Percentiles rank a stretch among this genome's conserved stretches.
These are phyloP conservation scores for Trididemnum miniatum DNA, from an alignment of 23 tunicate species.

Conservation along the genomic window DNA sequence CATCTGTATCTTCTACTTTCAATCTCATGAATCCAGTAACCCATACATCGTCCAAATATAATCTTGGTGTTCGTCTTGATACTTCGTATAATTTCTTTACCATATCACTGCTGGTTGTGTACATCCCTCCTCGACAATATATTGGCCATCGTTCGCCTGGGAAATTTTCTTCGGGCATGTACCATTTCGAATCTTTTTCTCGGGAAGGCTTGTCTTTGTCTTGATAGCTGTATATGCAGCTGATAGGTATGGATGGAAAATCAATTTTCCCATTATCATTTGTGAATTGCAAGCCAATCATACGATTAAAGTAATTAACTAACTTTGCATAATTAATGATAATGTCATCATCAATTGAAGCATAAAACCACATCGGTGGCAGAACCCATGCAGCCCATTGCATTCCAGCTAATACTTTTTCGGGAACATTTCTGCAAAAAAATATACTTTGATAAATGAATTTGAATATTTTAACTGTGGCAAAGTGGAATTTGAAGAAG, in stretches of 20 bases:
- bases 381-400: slow-evolving; percentile 41
- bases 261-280: background rate
- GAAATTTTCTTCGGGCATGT: slow-evolving; percentile 21
- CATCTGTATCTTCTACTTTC: background rate
- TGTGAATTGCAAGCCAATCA: background rate
- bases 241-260: slow-evolving; percentile 25
- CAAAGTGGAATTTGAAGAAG: too few relatives aligned
- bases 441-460: too few relatives aligned
- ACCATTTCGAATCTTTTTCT: slow-evolving; percentile 39
- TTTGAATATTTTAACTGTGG: too few relatives aligned
- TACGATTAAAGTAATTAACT: background rate
- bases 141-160: slow-evolving; percentile 41
- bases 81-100: slow-evolving; percentile 20
- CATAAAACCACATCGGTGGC: slow-evolving; percentile 32
- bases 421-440: slow-evolving; percentile 29
- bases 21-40: slow-evolving; percentile 50
- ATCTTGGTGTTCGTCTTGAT: background rate
- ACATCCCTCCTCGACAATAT: slow-evolving; percentile 51
- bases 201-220: slow-evolving; percentile 39
- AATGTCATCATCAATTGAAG: slow-evolving; percentile 49
- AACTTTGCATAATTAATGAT: background rate
- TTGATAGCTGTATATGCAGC: slow-evolving; percentile 57
- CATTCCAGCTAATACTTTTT: slow-evolving; percentile 54
- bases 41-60: slow-evolving; percentile 57
- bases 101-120: slow-evolving; percentile 9